Evolutionary conservation across 2,797 vertebrate species (phyloP), one percentile per base, ranked within the genome.

Genomic region (Syndactyla subalaris): DNA sequence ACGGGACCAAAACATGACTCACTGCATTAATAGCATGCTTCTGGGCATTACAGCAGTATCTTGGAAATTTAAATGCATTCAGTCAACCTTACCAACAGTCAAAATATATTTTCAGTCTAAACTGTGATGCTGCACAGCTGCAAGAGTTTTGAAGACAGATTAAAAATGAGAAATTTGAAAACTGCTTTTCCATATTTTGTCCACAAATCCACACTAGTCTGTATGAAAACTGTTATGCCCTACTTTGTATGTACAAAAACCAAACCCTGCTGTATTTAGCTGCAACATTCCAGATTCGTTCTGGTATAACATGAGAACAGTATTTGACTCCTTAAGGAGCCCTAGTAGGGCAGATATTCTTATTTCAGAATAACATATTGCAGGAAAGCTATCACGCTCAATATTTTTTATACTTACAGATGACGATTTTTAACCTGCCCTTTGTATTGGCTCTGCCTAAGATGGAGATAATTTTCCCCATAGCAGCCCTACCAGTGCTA

Each of bases 1-100:
- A 80, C 68, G 89, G 55, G n/a, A 89, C 86, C 68, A 89, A 95
- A 95, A 90, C 24, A 51, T 70, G 70, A 90, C 49, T 96, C 76
- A 68, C n/a, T 2, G 8, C 23, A 62, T 81, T 89, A 85, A 80
- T 83, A 85, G 24, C 52, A 62, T 1, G 11, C 81, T 94, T 89
- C 81, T 58, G 59, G 84, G 68, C 65, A 93, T 77, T 91, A 45
- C n/a, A 93, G 27, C 21, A 77, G 16, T 68, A 71, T 49, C 75
- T 39, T 68, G 49, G 27, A 94, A 92, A 93, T 91, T 66, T 85
- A 83, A 87, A 89, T 74, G 16, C n/a, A 74, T 85, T 71, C 68
- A 88, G 38, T 83, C 75, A 92, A 59, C 32, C 14, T 32, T 52
- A 54, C 22, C 65, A 90, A 85, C 23, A 76, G 57, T 18, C 71